phyloP scores from a whole-genome alignment of 2,797 vertebrate species.

The Onychomys arenicola region DNA sequence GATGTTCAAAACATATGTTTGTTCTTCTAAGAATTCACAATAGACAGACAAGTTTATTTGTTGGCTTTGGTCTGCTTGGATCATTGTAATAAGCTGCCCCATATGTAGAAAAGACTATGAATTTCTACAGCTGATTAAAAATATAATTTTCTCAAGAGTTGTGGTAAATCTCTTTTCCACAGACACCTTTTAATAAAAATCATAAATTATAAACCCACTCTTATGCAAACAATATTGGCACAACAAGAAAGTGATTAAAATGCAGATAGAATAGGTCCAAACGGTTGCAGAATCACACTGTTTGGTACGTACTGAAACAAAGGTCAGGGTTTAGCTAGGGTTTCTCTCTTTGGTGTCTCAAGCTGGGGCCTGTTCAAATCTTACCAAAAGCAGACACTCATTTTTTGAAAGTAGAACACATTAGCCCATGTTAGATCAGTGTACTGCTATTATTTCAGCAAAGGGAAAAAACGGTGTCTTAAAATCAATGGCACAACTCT shows the following conservation, averaged over 20 bases:
- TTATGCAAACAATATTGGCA: conserved; percentile 80
- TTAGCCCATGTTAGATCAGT: conserved; percentile 80
- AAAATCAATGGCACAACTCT: conserved; percentile 77
- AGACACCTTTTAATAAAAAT: conserved; percentile 81
- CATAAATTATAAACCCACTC: conserved; percentile 73
- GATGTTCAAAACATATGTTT: conserved; percentile 79
- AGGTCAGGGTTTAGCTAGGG: conserved; percentile 77
- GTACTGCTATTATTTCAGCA: conserved; percentile 76
- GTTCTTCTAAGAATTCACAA: conserved; percentile 76
- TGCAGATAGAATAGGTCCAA: conserved; percentile 74
- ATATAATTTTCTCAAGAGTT: conserved; percentile 81
- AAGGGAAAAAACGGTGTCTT: conserved; percentile 52
- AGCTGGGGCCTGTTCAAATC: conserved; percentile 68
- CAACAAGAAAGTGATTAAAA: conserved; percentile 70
- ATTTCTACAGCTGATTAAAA: conserved; percentile 83
- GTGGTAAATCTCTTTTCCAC: conserved; percentile 80
- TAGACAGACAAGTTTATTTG: conserved; percentile 78
- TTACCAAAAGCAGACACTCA: conserved; percentile 75
- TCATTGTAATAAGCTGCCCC: conserved; percentile 70
- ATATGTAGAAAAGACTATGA: conserved; percentile 75
- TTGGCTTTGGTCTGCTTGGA: conserved; percentile 67
- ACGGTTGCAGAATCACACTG: conserved; percentile 71
- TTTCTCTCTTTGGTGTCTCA: conserved; percentile 73
- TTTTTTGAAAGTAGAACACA: conserved; percentile 78
- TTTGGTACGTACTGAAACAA: conserved; percentile 70